Conservation (phyloP, 2,797 vertebrate species). For the Phyllotis vaccarum region DNA sequence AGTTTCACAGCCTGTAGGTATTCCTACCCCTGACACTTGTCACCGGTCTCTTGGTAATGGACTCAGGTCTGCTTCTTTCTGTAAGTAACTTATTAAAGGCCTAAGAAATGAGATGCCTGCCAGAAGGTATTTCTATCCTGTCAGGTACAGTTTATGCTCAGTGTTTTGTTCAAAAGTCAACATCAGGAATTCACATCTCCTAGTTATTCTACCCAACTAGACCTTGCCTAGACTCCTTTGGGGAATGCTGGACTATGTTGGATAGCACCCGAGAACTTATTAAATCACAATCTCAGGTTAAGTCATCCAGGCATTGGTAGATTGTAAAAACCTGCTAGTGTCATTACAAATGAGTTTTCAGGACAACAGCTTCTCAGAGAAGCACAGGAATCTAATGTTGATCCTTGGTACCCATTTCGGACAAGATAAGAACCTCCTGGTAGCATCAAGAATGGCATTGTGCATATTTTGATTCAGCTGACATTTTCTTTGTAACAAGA, state of each 20-base stretch:
- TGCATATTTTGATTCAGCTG: neutral
- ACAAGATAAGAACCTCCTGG: neutral
- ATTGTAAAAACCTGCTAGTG: neutral
- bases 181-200: neutral
- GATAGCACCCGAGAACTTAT: neutral
- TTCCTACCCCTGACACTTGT: constrained; percentile 46
- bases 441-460: neutral
- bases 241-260: neutral
- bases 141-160: neutral
- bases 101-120: constrained; percentile 43
- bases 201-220: neutral
- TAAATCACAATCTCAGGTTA: neutral
- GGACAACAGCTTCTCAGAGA: neutral
- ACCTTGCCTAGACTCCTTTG: neutral
- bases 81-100: constrained; percentile 61
- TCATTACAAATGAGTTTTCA: neutral
- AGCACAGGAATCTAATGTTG: neutral
- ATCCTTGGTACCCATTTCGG: neutral
- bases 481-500: neutral
- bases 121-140: neutral
- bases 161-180: neutral
- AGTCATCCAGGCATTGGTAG: neutral
- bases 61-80: constrained; percentile 52
- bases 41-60: constrained; percentile 63
- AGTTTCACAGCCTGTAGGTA: constrained; percentile 63